Conservation (phyloP, 1,140 invertebrate species). For the Copidosoma floridanum region DNA sequence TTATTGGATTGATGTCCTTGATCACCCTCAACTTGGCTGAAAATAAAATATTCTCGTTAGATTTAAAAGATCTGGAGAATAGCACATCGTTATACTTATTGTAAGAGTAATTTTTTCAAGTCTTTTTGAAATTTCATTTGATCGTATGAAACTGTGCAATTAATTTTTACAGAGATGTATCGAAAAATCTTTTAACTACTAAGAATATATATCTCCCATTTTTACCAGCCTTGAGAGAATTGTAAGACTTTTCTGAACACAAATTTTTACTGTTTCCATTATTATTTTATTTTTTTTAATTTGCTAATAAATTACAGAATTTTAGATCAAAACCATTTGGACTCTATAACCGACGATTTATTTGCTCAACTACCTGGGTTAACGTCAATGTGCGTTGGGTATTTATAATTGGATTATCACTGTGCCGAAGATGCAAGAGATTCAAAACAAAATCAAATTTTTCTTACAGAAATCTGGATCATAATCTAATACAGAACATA, state of each 20-base stretch:
- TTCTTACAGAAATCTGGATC: slow-evolving; percentile 41
- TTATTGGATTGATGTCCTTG: slow-evolving; percentile 49
- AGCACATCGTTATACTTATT: slow-evolving; percentile 52
- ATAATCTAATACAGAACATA: slow-evolving; percentile 49
- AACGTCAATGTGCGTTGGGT: slow-evolving; percentile 56
- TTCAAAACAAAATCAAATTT: neutral
- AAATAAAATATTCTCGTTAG: slow-evolving; percentile 48
- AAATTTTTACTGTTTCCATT: neutral
- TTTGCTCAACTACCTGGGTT: slow-evolving; percentile 52
- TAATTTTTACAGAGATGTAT: slow-evolving; percentile 41
- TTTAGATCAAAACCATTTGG: slow-evolving; percentile 54
- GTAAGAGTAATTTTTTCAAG: slow-evolving; percentile 43
- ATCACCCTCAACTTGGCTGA: slow-evolving; percentile 51
- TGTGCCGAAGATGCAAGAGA: too few species aligned
- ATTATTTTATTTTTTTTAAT: slow-evolving; percentile 26
- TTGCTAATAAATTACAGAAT: slow-evolving; percentile 42
- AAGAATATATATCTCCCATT: slow-evolving; percentile 51
- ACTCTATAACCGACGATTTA: slow-evolving; percentile 49
- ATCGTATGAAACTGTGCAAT: neutral
- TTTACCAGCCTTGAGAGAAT: slow-evolving; percentile 52
- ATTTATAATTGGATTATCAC: too few species aligned
- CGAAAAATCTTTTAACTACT: slow-evolving; percentile 49
- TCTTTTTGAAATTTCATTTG: neutral
- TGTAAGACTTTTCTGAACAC: slow-evolving; percentile 52
- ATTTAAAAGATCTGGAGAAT: slow-evolving; percentile 50